Evolutionary conservation across 92 coral and sea anemone genomes (phyloP), one percentile per base, ranked within the genome.

Genomic region (Muricea muricata): DNA sequence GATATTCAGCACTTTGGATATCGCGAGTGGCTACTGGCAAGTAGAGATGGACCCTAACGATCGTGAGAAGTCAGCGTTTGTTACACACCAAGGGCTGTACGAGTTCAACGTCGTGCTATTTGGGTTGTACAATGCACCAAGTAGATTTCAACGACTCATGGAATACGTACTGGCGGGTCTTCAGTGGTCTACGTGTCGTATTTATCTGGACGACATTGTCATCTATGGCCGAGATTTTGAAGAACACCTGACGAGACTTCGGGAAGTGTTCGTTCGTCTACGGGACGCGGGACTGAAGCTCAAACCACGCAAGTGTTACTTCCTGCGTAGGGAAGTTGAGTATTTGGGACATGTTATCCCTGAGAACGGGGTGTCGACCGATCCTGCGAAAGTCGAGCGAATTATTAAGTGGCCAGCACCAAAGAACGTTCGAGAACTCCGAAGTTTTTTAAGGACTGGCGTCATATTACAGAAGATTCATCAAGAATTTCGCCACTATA

Each of bases 11-110:
- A 65, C 37, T 14, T 33, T 65, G n/a, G 72, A 65, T 37, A 11
- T 65, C 35, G 72, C 72, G 26, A 65, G 72, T 65, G 72, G 72
- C 0, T 65, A 65, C 28, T 65, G 72, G 72, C 72, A 65, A 65
- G 72, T 65, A 18, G 72, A 65, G n/a, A 13, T 65, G n/a, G 72
- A 65, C n/a, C 12, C 72, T 6, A 33, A 65, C 30, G 72, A 65
- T 65, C 72, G 72, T 14, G 94, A 91, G 79, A 88, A 91, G 46
- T 79, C 94, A 9, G 92, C 92, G 3, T 88, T 91, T 33, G 52
- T 84, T 28, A 88, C 91, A 2, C 87, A 91, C 47, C 86, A 87
- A n/a, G 91, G 87, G 15, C 73, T 83, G 12, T 82, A 60, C 61
- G 63, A 88, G 77, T 84, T 78, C 67, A 78, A 84, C 30, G 91